Evolutionary conservation across 2,888 invertebrate species (phyloP).

Genomic region (Colostygia pectinataria): DNA sequence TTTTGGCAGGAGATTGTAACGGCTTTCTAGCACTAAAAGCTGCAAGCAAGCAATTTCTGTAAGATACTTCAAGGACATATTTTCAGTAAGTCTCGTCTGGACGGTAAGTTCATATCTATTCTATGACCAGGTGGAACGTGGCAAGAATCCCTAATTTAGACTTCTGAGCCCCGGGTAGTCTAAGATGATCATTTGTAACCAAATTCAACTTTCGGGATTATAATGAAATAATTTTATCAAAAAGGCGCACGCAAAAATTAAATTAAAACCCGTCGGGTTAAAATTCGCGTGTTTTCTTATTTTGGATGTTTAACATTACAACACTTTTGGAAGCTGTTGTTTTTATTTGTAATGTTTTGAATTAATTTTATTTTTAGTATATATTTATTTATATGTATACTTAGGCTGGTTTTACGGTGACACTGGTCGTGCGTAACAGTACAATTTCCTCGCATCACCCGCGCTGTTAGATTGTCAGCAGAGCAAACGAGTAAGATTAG

Average conservation of each 20-base stretch:
- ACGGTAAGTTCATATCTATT: neutral
- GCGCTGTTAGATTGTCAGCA: too few species aligned
- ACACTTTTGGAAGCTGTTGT: neutral
- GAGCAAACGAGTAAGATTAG: too few species aligned
- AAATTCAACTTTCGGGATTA: conserved; percentile 33
- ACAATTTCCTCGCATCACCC: too few species aligned
- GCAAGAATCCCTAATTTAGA: conserved; percentile 21
- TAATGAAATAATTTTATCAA: conserved; percentile 34
- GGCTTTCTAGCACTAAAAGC: too few species aligned
- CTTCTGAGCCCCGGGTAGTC: conserved; percentile 7
- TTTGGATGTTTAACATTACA: conserved; percentile 6
- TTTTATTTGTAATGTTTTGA: neutral
- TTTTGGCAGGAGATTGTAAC: too few species aligned
- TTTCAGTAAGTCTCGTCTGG: neutral
- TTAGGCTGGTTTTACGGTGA: too few species aligned
- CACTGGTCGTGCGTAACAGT: too few species aligned
- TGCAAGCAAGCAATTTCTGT: too few species aligned
- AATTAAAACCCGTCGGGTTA: conserved; percentile 10
- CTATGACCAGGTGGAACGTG: conserved; percentile 16
- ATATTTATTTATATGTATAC: too few species aligned
- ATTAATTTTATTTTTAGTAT: neutral
- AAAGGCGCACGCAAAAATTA: conserved; percentile 20
- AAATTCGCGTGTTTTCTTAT: conserved; percentile 12
- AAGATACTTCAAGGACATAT: too few species aligned
- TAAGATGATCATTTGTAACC: conserved; percentile 22